A percentile compares a stretch with the other conserved stretches of the same genome.
phyloP scores from a whole-genome alignment of 2,888 invertebrate species.

The Eudemis profundana region DNA sequence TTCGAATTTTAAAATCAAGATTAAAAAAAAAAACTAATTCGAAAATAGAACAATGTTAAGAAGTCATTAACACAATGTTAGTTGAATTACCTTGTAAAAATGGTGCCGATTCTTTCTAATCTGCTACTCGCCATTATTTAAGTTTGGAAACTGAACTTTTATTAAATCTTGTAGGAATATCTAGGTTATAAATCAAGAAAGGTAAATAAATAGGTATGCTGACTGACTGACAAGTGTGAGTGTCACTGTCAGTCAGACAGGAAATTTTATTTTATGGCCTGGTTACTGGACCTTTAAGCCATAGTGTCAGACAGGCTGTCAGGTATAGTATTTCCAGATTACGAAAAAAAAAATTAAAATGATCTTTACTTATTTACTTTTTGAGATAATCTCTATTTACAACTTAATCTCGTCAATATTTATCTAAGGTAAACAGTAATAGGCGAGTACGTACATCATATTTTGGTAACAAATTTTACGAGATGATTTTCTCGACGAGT shows the following conservation, averaged over 20 bases:
- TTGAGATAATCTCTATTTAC: too few species aligned
- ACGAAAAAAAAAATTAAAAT: too few species aligned
- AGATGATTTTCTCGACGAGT: too few species aligned
- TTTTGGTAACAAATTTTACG: too few species aligned
- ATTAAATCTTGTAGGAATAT: background rate
- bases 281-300: too few species aligned
- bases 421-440: too few species aligned
- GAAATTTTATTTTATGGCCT: background rate
- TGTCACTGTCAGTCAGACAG: background rate
- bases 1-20: conserved; percentile 40
- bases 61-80: conserved; percentile 33
- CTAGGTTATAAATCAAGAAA: conserved; percentile 20
- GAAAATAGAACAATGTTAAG: conserved; percentile 11
- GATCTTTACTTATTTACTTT: too few species aligned
- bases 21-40: conserved; percentile 31
- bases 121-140: conserved; percentile 87
- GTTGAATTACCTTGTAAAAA: conserved; percentile 86
- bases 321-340: background rate
- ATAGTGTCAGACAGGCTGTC: too few species aligned
- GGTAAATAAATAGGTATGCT: conserved; percentile 25
- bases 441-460: too few species aligned
- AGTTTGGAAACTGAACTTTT: conserved; percentile 13
- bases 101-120: conserved; percentile 90
- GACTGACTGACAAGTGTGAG: conserved; percentile 8
- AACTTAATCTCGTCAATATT: too few species aligned